Conservation (phyloP, 2,113 vertebrate species). For the Scartelaos histophorus region DNA sequence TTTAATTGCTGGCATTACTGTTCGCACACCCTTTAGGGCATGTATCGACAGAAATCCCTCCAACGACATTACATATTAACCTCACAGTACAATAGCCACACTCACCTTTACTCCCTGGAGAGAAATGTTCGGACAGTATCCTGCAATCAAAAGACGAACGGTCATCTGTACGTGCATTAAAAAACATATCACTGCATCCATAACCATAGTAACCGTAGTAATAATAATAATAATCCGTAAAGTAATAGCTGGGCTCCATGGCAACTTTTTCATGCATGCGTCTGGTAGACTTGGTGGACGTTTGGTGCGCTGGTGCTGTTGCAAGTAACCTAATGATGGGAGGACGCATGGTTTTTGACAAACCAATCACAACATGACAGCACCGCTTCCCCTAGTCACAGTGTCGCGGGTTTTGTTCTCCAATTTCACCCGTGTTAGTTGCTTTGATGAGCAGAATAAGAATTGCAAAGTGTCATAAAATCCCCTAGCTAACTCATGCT, state of each 20-base stretch:
- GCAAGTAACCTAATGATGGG: neutral
- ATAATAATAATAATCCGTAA: neutral
- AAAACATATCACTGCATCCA: neutral
- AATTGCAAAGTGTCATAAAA: neutral
- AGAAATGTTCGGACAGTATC: conserved; percentile 20
- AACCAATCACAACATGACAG: conserved; percentile 6
- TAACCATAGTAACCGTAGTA: neutral
- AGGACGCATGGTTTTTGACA: neutral
- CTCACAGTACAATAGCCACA: neutral
- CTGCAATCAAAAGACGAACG: conserved; percentile 24
- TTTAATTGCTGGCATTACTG: neutral
- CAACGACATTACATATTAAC: neutral
- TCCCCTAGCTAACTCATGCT: neutral
- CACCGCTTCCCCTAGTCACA: neutral
- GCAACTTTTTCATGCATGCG: too few species aligned
- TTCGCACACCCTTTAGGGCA: neutral
- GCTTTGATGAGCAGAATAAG: neutral
- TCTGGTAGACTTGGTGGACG: neutral
- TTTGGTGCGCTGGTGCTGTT: neutral
- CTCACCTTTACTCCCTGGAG: conserved; percentile 47
- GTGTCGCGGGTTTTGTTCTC: neutral
- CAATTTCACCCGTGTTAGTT: neutral
- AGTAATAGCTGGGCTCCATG: neutral
- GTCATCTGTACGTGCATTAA: neutral
- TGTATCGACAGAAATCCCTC: neutral